Evolutionary conservation across 2,797 vertebrate species (phyloP).

Genomic region (Sebastes baramenuke): DNA sequence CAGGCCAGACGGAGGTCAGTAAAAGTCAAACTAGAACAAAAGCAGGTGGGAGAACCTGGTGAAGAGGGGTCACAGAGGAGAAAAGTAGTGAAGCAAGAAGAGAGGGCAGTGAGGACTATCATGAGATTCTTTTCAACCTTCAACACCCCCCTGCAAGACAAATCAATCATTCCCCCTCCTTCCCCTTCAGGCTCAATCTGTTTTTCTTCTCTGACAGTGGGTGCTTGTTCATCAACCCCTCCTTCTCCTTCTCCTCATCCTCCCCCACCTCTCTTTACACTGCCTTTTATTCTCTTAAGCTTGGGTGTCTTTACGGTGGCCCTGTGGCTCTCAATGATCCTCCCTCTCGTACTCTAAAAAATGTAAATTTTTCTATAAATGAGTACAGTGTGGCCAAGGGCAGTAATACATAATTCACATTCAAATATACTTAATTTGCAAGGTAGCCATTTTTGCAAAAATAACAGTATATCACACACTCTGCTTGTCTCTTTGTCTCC

Average conservation of each 20-base stretch:
- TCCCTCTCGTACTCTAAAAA: background rate
- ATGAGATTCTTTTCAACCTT: constrained; percentile 28
- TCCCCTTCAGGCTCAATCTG: constrained; percentile 1
- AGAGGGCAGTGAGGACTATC: background rate
- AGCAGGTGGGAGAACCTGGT: background rate
- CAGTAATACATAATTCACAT: background rate
- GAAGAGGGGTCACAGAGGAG: background rate
- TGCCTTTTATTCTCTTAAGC: constrained; percentile 35
- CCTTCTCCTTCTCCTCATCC: background rate
- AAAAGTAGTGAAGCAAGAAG: background rate
- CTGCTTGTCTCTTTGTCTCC: background rate
- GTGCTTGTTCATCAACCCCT: constrained; percentile 25
- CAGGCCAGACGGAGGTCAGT: background rate
- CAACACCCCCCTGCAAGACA: constrained; percentile 8
- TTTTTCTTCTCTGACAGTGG: constrained; percentile 36
- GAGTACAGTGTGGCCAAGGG: background rate
- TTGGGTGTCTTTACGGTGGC: background rate
- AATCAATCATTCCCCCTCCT: constrained; percentile 26
- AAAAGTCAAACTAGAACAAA: constrained; percentile 17
- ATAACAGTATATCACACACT: background rate
- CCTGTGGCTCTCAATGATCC: constrained; percentile 19
- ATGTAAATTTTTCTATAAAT: background rate
- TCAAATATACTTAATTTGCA: background rate
- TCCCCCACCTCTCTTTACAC: constrained; percentile 2
- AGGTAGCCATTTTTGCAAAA: background rate